Conservation (phyloP, 2,888 invertebrate genomes). For the Macroteleia sp. region DNA sequence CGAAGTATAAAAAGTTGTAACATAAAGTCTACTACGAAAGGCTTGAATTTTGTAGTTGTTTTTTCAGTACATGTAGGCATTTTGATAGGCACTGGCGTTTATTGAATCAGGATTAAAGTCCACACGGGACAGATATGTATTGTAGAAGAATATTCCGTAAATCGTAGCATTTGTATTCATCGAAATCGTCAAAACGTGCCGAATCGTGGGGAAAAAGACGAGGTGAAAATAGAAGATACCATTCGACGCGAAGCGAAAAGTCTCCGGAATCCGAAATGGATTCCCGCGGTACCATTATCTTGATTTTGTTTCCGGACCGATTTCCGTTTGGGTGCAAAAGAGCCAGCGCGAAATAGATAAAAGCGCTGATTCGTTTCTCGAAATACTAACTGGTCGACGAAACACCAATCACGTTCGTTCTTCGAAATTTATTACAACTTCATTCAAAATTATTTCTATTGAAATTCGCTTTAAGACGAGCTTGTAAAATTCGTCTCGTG, state of each 20-base stretch:
- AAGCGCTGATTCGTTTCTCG: slow-evolving; percentile 41
- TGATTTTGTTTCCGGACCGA: slow-evolving; percentile 58
- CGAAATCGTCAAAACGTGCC: slow-evolving; percentile 57
- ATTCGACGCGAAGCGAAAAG: slow-evolving; percentile 51
- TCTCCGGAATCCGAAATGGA: slow-evolving; percentile 52
- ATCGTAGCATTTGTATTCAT: slow-evolving; percentile 58
- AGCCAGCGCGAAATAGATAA: slow-evolving; percentile 51
- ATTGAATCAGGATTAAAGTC: slow-evolving; percentile 32
- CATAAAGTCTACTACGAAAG: no score
- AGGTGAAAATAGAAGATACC: slow-evolving; percentile 47
- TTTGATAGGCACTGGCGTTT: slow-evolving; percentile 22
- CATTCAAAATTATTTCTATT: slow-evolving; percentile 36
- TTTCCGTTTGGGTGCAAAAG: slow-evolving; percentile 38
- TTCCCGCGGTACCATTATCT: slow-evolving; percentile 52
- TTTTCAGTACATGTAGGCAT: no score
- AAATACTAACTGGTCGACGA: slow-evolving; percentile 24
- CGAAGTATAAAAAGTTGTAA: no score
- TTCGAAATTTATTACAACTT: slow-evolving; percentile 29
- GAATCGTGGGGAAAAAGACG: slow-evolving; percentile 37
- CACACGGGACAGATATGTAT: slow-evolving; percentile 28
- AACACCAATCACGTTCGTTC: slow-evolving; percentile 29
- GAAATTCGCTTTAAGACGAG: slow-evolving; percentile 5
- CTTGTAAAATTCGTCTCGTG: neutral
- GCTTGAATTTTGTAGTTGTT: no score
- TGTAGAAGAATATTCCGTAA: slow-evolving; percentile 29